Base-by-base conservation (phyloP, 2,888 invertebrate species). In the Diarsia dahlii region DNA sequence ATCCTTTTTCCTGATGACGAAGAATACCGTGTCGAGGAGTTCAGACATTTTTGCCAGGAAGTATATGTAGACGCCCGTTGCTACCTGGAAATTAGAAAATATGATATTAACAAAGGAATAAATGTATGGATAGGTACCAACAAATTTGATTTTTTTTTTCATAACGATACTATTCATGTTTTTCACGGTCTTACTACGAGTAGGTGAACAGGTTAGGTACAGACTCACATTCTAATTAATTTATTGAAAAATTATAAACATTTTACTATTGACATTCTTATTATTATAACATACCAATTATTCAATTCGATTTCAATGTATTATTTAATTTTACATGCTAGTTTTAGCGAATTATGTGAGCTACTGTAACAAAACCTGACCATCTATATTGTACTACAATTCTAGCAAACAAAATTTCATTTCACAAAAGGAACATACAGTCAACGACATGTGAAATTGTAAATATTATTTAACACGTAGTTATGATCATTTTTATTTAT, bases 21-120 rank as follows among this genome's bases (percentile, higher is more conserved):
- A 99, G 97, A 99, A 99, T 39, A 99, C 97, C 0, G 99, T 99
- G 91, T 99, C 99, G 70, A 99, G 97, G 6, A 99, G 97, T 93
- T 99, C 99, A 1, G 98, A 98, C 84, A 99, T 98, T 96, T 99
- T 99, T 74, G 99, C 98, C 87, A 99, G 93, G 93, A 98, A 99
- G 92, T 99, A 99, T 89, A 98, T 97, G 96, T 99, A 98, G 65
- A 98, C 98, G 12, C 98, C 98, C 89, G 97, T 96, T 0, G 96
- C 98, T 92, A 97, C 97, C 97, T 97, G 93, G 70, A 96, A 84
- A 34, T 39, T 3, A 50, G 0, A 67, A n/a, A 28, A 28, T 1
- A 20, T 0, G 0, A 8, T 62, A 6, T 75, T 76, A 70, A 15
- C 0, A 34, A 45, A 48, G 0, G 2, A 39, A 18, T 64, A 1